These are phyloP conservation scores for Propithecus perrieri DNA, from an alignment of 2,797 vertebrate species.

Conservation along the genomic window DNA sequence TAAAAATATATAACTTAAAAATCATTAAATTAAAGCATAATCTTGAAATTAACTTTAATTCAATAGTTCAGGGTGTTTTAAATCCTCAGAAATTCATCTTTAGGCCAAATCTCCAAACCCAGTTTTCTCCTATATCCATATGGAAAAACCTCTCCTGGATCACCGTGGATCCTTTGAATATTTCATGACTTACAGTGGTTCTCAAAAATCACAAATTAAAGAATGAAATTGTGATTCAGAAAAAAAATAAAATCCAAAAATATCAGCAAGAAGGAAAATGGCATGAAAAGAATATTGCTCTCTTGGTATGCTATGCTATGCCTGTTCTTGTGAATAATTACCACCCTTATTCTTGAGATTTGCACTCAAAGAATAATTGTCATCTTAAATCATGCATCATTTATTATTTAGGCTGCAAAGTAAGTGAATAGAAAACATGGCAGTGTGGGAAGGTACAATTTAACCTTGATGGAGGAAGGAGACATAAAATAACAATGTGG, in stretches of 20 bases:
- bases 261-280: constrained; percentile 22
- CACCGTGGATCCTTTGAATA: constrained; percentile 38
- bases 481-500: not conserved
- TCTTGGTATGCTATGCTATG: not conserved
- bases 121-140: not conserved
- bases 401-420: constrained; percentile 16
- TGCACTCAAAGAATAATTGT: constrained; percentile 63
- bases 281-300: constrained; percentile 20
- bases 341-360: constrained; percentile 54
- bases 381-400: constrained; percentile 48
- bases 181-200: constrained; percentile 25
- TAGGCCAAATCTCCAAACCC: not conserved
- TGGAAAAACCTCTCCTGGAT: constrained; percentile 25
- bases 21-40: constrained; percentile 13
- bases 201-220: constrained; percentile 61
- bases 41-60: constrained; percentile 11
- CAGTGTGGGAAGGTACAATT: constrained; percentile 51
- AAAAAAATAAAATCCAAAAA: not conserved
- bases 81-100: not conserved
- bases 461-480: not conserved
- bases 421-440: constrained; percentile 54
- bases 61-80: not conserved
- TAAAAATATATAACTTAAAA: not conserved
- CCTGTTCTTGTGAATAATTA: constrained; percentile 55
- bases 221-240: constrained; percentile 52